Evolutionary conservation across 2,113 vertebrate species (phyloP).

Genomic region (cattle (Bos taurus)): ARS-UCD2.0 NC_037330.1:23290501-23291000

Average conservation of each 20-base stretch:
- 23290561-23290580: neutral
- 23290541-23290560: neutral
- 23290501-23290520: neutral
- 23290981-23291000: neutral
- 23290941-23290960: neutral
- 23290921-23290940: neutral
- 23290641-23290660: neutral
- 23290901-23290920: neutral
- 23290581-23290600: neutral
- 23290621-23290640: neutral
- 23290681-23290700: neutral
- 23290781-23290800: neutral
- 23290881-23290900: neutral
- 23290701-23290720: neutral
- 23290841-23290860: neutral
- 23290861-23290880: constrained; percentile 9
- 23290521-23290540: neutral
- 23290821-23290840: neutral
- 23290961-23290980: neutral
- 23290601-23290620: neutral
- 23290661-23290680: neutral
- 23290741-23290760: neutral
- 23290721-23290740: neutral
- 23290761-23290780: neutral
- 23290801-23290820: neutral